Base-by-base conservation (phyloP, 2,888 invertebrate species). In the Nymphalis polychloros region DNA sequence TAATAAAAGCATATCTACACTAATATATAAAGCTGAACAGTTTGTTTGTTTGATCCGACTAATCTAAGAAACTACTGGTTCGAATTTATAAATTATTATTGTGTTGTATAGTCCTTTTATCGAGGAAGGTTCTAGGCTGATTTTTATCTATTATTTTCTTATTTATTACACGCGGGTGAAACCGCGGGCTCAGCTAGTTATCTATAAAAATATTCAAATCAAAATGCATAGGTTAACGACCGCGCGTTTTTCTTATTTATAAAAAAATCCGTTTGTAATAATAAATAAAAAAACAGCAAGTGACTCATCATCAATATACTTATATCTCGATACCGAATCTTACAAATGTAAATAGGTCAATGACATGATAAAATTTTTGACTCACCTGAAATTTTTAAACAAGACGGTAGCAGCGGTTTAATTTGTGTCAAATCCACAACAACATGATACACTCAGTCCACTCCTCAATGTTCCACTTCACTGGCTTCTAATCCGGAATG, bases 391-490 rank as follows among this genome's bases (percentile, higher is more conserved):
- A 73, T 73, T 49, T 69, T 75, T 72, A 67, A 66, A 73, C 72
- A 75, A 76, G 76, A 76, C 75, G 49, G 67, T 69, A 68, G 74
- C 68, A 74, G 77, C 75, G 71, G 76, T 68, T 70, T 65, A 65
- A 65, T 65, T 72, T 68, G 75, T 77, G 81, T 84, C 84, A 85
- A 81, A 82, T 84, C 83, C 84, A 79, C 76, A 72, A 72, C 72
- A 77, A 79, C 84, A 84, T 84, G 77, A 80, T 84, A 78, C 78
- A 82, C 79, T 79, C 65, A 78, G 78, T 80, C 79, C 80, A 79
- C 75, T 76, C 75, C 75, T 72, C 73, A 75, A 73, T 69, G 75
- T 77, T 74, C 76, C 67, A 65, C 70, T 72, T 68, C 73, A 74
- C 73, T 65, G 67, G 70, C 70, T 69, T 72, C 72, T 62, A 68